Evolutionary conservation across 2,797 vertebrate species (phyloP), one percentile per base, ranked within the genome.

Genomic region (Danio kyathit): DNA sequence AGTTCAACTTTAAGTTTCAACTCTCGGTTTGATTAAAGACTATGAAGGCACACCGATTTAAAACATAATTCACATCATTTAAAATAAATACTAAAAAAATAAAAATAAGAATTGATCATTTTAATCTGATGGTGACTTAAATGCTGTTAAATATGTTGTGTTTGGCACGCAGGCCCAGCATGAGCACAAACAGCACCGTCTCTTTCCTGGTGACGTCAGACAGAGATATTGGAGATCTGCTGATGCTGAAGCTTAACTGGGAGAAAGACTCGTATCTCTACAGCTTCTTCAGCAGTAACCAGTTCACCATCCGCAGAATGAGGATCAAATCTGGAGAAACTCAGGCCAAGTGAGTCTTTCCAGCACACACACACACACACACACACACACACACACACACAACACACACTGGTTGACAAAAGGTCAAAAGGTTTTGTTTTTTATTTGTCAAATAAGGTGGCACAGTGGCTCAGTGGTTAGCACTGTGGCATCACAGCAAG

Each of bases 271-370:
- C 92, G 0, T 90, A 93, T 86, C 94, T 93, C 91, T 88, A 92
- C 0, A 84, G 92, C 57, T 96, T 95, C 93, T 95, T 94, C 91
- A 90, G 85, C 82, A 88, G 80, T 38, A 91, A 93, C 0, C 74
- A 90, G 40, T 95, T 95, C 44, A 74, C 60, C 19, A 88, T 97
- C 29, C 93, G 93, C 82, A 94, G 87, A 82, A 83, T 97, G 87
- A 90, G 94, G 88, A 90, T 97, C 76, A 97, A 97, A 85, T 93
- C 94, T 7, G 96, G 96, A 83, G 96, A 97, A 90, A 95, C 94
- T 6, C 96, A 97, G 65, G 92, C 95, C 89, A 96, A 94, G 96
- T 96, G 91, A 93, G 81, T 44, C n/a, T 6, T 59, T 5, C 41
- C 17, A 43, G 19, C 29, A 29, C 29, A 29, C 29, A 29, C 29